Base-by-base conservation (phyloP, 2,113 vertebrate species). In the Ciconia maguari region DNA sequence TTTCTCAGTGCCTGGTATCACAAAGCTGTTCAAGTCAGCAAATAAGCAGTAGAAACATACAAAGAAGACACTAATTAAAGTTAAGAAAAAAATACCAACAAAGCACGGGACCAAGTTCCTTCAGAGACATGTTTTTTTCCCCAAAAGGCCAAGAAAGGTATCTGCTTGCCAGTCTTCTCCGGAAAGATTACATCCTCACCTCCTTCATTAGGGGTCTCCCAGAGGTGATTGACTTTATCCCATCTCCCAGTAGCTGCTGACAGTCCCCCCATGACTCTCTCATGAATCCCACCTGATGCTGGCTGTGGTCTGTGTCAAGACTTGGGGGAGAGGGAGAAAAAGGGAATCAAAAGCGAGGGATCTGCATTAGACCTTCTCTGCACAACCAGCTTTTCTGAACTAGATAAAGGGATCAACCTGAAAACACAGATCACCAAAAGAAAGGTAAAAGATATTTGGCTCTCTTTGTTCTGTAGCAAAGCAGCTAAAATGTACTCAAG, bases 191-290 rank as follows among this genome's bases (percentile, higher is more conserved):
- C 8, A 62, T 51, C 26, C 10, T 72, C 17, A 76, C 4, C 17
- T 51, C 11, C 14, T 68, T 41, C 1, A 0, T 38, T 25, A 29
- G 25, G 25, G 5, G 6, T 15, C 2, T 84, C 16, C 27, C 12
- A 62, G 42, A 62, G 32, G 13, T 24, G 48, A 52, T 2, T 26
- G 18, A 18, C 10, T 77, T 82, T 5, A 14, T 13, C 34, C 10
- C 17, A 36, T 22, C 7, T 22, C 58, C 5, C 22, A 4, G 10
- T 4, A 9, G 8, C 5, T 44, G 13, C 9, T 83, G 44, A 22
- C 2, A 1, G 3, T 32, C 10, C 1, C 1, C 17, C 7, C 4
- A 9, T 10, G 38, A 52, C 4, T 68, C 29, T 34, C 32, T 16
- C 15, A 25, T 6, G 8, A 41, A 52, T 61, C 30, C 38, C 26